Conservation (phyloP, 2,888 invertebrate species). For the Tenthredo mesomela region DNA sequence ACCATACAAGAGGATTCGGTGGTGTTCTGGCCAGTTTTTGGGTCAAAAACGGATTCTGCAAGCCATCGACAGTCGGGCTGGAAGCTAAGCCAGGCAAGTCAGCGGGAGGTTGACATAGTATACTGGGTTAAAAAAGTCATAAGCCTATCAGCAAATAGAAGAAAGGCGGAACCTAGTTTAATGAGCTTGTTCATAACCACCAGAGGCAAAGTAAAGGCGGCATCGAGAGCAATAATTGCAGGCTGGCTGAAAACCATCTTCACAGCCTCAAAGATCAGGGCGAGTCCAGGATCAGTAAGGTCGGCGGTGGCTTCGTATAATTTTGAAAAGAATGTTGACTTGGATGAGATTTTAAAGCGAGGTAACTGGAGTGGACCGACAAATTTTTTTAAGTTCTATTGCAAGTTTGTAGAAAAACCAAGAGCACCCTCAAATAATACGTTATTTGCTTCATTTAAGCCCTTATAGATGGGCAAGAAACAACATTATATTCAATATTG, state of each 20-base stretch:
- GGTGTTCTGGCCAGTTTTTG: constrained; percentile 45
- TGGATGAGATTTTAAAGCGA: constrained; percentile 28
- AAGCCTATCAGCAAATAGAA: neutral
- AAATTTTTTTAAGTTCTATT: constrained; percentile 46
- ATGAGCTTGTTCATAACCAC: constrained; percentile 25
- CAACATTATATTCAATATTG: too few species aligned
- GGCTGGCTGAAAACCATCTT: constrained; percentile 47
- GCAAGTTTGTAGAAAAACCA: constrained; percentile 26
- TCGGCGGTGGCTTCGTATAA: constrained; percentile 51
- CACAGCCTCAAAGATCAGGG: neutral
- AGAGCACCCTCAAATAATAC: neutral
- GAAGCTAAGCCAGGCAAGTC: neutral
- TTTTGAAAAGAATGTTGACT: constrained; percentile 9
- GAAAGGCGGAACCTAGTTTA: constrained; percentile 8
- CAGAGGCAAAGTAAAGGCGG: constrained; percentile 33
- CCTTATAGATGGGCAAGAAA: neutral
- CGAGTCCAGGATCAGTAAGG: constrained; percentile 38
- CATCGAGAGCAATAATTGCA: constrained; percentile 50
- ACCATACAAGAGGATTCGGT: neutral
- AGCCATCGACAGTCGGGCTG: constrained; percentile 45
- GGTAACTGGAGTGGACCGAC: constrained; percentile 45
- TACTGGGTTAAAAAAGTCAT: neutral
- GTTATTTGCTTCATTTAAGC: neutral
- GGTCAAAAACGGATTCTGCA: constrained; percentile 36
- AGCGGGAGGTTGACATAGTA: constrained; percentile 11